Base-by-base conservation (phyloP, 2,113 vertebrate genomes). In the Lanius collurio region DNA sequence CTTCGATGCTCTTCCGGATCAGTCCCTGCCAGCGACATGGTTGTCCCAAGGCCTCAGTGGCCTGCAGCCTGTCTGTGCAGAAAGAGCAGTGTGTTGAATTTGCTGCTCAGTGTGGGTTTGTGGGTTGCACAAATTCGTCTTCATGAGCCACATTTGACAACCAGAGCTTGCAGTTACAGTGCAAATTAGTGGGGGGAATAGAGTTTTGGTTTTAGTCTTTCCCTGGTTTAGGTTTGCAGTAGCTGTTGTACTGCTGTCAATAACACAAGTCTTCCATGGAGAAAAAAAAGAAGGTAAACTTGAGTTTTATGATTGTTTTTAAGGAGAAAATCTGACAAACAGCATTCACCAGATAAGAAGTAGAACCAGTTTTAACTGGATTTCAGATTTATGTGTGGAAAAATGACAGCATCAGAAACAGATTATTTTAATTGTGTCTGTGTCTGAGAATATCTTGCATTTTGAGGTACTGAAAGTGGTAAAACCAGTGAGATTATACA, bases 221-320 rank as follows among this genome's bases (percentile, higher is more conserved):
- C 67, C 46, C 37, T 77, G 46, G 7, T 47, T 80, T 57, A 37
- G 35, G 62, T 77, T 74, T 42, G 13, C 46, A 6, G 42, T 35
- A 68, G 56, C 41, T 91, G 16, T 65, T 80, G 13, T 2, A 6
- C 35, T 67, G 2, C n/a, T 47, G 44, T 35, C 52, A 67, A 5
- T 73, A 77, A 11, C 28, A 10, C 0, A 4, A 85, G 31, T 22
- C 31, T 53, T 77, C 37, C 0, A 0, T 17, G 33, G 62, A 7
- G 9, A n/a, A 26, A 41, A 60, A 60, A 70, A 33, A 30, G 15
- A 39, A 82, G 15, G 28, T 62, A 46, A 18, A 28, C 9, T 26
- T 49, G 18, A 62, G 30, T 88, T 79, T 79, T 84, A 3, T 33
- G 15, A 5, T 33, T 68, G 28, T 57, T 79, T 64, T 84, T 49